Evolutionary conservation across 1,140 invertebrate species (phyloP).

Genomic region (Lepidurus couesii): DNA sequence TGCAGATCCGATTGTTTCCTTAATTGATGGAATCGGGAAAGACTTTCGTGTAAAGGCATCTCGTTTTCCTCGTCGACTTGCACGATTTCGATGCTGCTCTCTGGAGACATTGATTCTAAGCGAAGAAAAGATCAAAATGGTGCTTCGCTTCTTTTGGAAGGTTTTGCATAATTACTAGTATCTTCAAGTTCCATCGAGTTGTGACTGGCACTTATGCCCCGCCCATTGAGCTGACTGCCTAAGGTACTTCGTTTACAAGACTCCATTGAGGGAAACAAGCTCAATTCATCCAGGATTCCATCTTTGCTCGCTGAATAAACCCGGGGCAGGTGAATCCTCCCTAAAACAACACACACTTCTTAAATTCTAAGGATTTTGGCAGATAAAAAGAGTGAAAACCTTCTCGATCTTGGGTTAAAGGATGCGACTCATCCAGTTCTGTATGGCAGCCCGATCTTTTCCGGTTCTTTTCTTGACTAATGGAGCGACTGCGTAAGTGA

Average conservation of each 20-base stretch:
- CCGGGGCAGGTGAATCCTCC: neutral
- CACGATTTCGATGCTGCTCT: conserved; percentile 20
- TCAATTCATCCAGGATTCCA: conserved; percentile 31
- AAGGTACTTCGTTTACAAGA: conserved; percentile 26
- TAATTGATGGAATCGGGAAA: conserved; percentile 65
- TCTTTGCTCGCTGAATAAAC: conserved; percentile 31
- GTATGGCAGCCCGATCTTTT: neutral
- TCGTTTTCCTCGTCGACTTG: conserved; percentile 26
- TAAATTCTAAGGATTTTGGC: neutral
- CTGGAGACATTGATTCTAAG: conserved; percentile 2
- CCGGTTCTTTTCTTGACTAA: neutral
- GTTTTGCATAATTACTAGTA: neutral
- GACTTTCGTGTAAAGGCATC: conserved; percentile 39
- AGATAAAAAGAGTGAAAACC: neutral
- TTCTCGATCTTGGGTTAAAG: neutral
- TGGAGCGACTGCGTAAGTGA: neutral
- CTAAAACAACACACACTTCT: neutral
- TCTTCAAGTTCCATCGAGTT: conserved; percentile 29
- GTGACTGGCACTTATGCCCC: conserved; percentile 27
- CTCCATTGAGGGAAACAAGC: conserved; percentile 31
- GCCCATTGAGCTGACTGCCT: conserved; percentile 26
- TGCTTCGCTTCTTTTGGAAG: neutral
- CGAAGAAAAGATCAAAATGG: neutral
- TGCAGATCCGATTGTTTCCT: conserved; percentile 81
- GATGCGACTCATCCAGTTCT: neutral